A percentile compares a stretch with the other conserved stretches of the same genome.
These are phyloP conservation scores for Gambusia holbrooki DNA, from an alignment of 2,113 vertebrate genomes.

Conservation along the genomic window DNA sequence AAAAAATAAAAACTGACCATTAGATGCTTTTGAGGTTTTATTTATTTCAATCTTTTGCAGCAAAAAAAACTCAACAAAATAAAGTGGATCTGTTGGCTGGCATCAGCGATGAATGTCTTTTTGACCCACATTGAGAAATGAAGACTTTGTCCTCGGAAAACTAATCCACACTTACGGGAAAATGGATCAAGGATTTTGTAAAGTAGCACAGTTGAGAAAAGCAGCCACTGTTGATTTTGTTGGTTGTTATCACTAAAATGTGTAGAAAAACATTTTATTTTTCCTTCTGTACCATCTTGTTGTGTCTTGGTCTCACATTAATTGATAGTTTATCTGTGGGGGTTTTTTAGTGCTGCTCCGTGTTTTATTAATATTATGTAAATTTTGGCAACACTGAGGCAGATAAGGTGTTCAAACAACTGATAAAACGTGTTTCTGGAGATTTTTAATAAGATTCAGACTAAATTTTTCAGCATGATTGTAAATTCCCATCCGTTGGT, in stretches of 20 bases:
- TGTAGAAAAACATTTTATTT: not conserved
- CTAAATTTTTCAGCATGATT: not conserved
- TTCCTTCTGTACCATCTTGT: not conserved
- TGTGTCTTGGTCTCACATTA: not conserved
- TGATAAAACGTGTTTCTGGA: not conserved
- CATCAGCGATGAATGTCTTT: not conserved
- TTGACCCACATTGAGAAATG: slow-evolving; percentile 21
- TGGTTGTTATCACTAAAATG: not conserved
- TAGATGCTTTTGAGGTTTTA: not conserved
- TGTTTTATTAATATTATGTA: not conserved
- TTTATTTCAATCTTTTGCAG: not conserved
- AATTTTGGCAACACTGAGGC: not conserved
- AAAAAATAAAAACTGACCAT: too few species aligned
- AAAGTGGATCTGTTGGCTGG: not conserved
- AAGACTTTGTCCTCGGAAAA: slow-evolving; percentile 17
- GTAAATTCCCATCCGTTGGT: not conserved
- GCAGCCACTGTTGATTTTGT: not conserved
- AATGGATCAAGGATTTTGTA: slow-evolving; percentile 35
- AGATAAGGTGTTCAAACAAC: not conserved
- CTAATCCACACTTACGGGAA: slow-evolving; percentile 10
- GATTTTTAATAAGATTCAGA: not conserved
- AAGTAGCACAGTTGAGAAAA: slow-evolving; percentile 25
- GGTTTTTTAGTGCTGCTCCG: not conserved
- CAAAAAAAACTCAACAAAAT: not conserved
- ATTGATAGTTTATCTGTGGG: not conserved